phyloP scores from a whole-genome alignment of 2,797 vertebrate genomes.

The Nyctibius grandis region DNA sequence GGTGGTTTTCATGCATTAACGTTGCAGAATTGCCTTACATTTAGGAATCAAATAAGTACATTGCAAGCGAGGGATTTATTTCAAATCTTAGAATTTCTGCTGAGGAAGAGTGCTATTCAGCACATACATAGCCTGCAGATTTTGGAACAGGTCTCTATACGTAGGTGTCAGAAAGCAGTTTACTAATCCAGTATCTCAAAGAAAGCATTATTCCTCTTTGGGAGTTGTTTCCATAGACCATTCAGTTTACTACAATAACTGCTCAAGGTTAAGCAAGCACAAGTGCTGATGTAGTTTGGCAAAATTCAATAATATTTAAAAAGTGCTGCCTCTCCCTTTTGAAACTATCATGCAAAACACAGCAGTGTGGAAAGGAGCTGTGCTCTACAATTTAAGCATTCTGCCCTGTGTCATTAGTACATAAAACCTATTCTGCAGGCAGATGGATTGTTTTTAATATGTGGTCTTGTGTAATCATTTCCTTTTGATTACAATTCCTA shows the following conservation, averaged over 20 bases:
- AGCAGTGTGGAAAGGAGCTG: not conserved
- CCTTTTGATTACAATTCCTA: constrained; percentile 20
- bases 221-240: not conserved
- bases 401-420: not conserved
- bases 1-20: not conserved
- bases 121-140: not conserved
- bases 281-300: not conserved
- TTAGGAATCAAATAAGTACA: not conserved
- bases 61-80: not conserved
- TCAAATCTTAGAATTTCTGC: not conserved
- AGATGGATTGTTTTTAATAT: constrained; percentile 37
- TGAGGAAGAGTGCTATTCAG: not conserved
- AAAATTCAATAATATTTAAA: not conserved
- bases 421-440: not conserved
- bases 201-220: not conserved
- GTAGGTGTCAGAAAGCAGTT: not conserved
- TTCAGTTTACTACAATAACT: not conserved
- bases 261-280: constrained; percentile 9
- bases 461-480: constrained; percentile 5
- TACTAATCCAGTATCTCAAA: not conserved
- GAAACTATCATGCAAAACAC: not conserved
- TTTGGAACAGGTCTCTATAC: not conserved
- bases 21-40: not conserved
- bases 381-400: not conserved
- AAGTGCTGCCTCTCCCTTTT: not conserved